Conservation (phyloP, 1,140 invertebrate genomes). For the Diabrotica virgifera region DNA sequence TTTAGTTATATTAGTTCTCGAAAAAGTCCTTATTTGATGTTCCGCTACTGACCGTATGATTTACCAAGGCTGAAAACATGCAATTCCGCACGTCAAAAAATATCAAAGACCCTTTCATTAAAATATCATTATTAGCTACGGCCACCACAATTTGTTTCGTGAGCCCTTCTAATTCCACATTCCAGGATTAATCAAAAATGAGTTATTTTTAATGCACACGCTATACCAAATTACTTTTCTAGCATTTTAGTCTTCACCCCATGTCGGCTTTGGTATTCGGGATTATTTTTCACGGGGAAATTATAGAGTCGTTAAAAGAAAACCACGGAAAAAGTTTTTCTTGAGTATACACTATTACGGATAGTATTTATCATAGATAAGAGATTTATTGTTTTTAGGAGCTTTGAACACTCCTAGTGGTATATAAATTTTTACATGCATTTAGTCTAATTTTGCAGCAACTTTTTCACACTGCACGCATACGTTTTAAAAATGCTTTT, state of each 20-base stretch:
- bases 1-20: neutral
- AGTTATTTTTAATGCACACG: slow-evolving; percentile 4
- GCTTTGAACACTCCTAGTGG: too few species aligned
- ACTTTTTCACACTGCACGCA: too few species aligned
- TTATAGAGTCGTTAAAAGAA: too few species aligned
- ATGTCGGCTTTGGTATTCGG: too few species aligned
- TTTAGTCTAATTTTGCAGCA: too few species aligned
- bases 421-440: too few species aligned
- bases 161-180: slow-evolving; percentile 5
- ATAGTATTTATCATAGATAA: too few species aligned
- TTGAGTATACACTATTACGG: too few species aligned
- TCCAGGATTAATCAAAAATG: neutral
- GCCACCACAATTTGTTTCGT: slow-evolving; percentile 4
- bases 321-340: too few species aligned
- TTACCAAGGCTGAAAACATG: neutral
- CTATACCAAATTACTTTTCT: slow-evolving; percentile 6
- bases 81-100: neutral
- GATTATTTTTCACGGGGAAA: too few species aligned
- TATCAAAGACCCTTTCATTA: slow-evolving; percentile 5
- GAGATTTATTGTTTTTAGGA: too few species aligned
- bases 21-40: neutral
- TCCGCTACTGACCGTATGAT: neutral
- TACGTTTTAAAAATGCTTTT: too few species aligned
- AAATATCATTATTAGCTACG: slow-evolving; percentile 6
- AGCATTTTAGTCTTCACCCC: neutral